Base-by-base conservation (phyloP, 2,797 vertebrate genomes). In the Melanotaenia parkinsoni region DNA sequence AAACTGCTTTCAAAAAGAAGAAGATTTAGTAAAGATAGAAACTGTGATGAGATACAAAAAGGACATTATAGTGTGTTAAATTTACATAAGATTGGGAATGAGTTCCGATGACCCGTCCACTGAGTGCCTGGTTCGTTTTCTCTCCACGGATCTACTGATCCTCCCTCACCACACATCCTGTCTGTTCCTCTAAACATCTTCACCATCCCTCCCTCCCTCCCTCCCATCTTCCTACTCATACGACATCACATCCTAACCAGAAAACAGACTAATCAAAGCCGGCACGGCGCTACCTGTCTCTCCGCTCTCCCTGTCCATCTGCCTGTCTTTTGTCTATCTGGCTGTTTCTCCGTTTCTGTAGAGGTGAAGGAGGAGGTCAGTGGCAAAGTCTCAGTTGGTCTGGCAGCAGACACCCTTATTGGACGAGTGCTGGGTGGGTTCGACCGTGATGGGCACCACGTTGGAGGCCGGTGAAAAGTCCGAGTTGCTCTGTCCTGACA, bases 401-500 rank as follows among this genome's bases (percentile, higher is more conserved):
- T 96, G 95, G 91, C 95, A 96, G 92, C 95, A 95, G 77, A 82
- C 74, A 1, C 89, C 86, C 87, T 94, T 94, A 63, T 61, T 93
- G 86, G 88, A 70, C 1, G 91, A 89, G 90, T 85, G 94, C 76
- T 95, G 94, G 63, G 95, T 95, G 81, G 95, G 95, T 83, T 95
- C 94, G 14, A 97, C 95, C 4, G 91, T 95, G 89, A 97, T 96
- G 88, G 96, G 96, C 67, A 97, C 96, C 1, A 97, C 95, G 83
- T 95, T 92, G 38, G 93, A 95, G 87, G 90, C 87, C 54, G 96
- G 94, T 1, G 95, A 94, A 1, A 97, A 95, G 82, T 96, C 94
- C 0, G 94, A 58, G 79, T 96, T 95, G 0, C 76, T 88, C 63
- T 91, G 94, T 47, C 94, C 95, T 0, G 94, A 86, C 58, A 97